These are phyloP conservation scores for Phytoseiulus persimilis DNA, from an alignment of 2,888 invertebrate genomes.

Conservation along the genomic window DNA sequence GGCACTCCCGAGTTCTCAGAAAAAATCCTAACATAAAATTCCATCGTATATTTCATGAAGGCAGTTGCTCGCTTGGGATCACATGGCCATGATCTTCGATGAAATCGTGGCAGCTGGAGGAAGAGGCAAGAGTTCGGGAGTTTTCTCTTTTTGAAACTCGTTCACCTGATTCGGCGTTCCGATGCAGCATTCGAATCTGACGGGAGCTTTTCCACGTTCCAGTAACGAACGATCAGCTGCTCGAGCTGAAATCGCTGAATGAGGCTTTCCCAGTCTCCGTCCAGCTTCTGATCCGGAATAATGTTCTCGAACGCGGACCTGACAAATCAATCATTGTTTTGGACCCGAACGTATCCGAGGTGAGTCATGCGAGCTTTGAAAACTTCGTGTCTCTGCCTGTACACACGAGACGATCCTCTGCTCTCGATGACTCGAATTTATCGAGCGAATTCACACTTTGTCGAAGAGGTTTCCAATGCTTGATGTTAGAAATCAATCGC, in stretches of 20 bases:
- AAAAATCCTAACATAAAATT: no score
- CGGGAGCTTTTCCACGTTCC: neutral
- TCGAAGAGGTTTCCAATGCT: no score
- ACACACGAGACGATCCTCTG: no score
- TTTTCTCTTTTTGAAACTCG: no score
- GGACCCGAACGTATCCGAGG: neutral
- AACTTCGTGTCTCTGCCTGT: no score
- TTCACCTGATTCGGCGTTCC: no score
- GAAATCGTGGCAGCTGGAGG: neutral
- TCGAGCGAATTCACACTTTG: no score
- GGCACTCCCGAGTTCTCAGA: no score
- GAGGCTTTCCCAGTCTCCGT: neutral
- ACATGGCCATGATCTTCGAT: neutral
- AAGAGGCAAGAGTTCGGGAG: neutral
- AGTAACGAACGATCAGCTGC: neutral
- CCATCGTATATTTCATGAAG: neutral
- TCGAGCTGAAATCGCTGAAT: neutral
- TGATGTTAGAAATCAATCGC: no score
- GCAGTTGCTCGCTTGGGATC: neutral
- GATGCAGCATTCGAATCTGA: no score
- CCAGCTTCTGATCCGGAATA: neutral
- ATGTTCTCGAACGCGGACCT: neutral
- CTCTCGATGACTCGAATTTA: no score
- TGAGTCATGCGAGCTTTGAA: neutral
- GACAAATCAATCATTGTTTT: neutral